phyloP scores from a whole-genome alignment of 2,797 vertebrate genomes.

The Crenuchus spilurus region DNA sequence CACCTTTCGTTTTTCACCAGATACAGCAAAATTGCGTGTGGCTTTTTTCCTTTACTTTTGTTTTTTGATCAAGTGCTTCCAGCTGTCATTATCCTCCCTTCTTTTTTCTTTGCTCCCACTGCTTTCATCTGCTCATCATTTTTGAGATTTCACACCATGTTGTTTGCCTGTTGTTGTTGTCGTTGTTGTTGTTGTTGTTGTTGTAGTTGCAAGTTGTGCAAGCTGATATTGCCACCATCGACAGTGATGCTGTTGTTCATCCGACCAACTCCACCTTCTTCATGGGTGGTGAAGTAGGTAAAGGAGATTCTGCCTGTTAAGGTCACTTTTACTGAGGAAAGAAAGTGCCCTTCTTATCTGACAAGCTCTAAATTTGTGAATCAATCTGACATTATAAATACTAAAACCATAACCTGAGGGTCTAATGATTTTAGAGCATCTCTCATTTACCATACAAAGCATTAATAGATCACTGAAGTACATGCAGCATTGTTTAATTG shows the following conservation, averaged over 20 bases:
- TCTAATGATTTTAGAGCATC: too few species aligned
- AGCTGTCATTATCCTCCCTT: slow-evolving; percentile 16
- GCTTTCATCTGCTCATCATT: slow-evolving; percentile 49
- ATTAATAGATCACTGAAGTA: too few species aligned
- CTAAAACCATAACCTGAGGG: too few species aligned
- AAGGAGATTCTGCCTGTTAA: slow-evolving; percentile 72
- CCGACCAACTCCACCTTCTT: slow-evolving; percentile 98
- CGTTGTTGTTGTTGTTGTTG: slow-evolving; percentile 74
- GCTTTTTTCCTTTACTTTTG: background rate
- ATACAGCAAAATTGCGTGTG: background rate
- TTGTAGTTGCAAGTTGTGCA: slow-evolving; percentile 99
- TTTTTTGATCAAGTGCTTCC: background rate
- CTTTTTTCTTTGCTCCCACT: slow-evolving; percentile 11
- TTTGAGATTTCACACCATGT: slow-evolving; percentile 67
- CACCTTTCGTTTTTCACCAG: too few species aligned
- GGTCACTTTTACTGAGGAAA: slow-evolving; percentile 7
- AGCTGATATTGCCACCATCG: slow-evolving; percentile 98
- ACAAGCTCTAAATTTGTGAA: background rate
- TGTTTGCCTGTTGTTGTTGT: slow-evolving; percentile 73
- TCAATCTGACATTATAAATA: background rate
- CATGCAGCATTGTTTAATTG: too few species aligned
- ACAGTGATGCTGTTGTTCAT: slow-evolving; percentile 98
- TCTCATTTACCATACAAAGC: too few species aligned
- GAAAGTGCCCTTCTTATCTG: background rate
- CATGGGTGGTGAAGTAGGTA: slow-evolving; percentile 99